These are phyloP conservation scores for Masnerella sp. DNA, from an alignment of 2,888 invertebrate genomes.

Conservation along the genomic window DNA sequence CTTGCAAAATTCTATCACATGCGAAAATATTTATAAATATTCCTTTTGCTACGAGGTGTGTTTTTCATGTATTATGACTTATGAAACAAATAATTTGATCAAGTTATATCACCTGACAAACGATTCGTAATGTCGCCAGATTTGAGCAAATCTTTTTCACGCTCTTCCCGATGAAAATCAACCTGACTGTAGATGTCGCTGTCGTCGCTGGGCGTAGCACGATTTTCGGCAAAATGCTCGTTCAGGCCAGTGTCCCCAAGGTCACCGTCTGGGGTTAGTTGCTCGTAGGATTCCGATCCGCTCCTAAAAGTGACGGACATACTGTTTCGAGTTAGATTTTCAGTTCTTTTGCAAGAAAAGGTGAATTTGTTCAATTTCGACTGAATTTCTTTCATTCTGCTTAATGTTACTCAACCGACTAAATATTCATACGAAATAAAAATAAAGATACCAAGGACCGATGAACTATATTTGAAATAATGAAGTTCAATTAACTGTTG, in stretches of 20 bases:
- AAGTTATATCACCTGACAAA: conserved; percentile 69
- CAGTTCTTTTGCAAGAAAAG: conserved; percentile 13
- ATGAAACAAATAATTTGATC: too few relatives aligned
- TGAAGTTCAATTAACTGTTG: too few relatives aligned
- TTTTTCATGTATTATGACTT: background rate
- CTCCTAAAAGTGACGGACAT: conserved; percentile 78
- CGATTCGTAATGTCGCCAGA: conserved; percentile 73
- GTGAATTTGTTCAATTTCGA: background rate
- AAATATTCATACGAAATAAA: too few relatives aligned
- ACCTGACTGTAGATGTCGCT: conserved; percentile 83
- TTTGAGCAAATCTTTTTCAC: conserved; percentile 72
- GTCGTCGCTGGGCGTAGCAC: conserved; percentile 82
- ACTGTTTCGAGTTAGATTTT: conserved; percentile 77
- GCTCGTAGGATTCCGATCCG: conserved; percentile 81
- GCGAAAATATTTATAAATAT: too few relatives aligned
- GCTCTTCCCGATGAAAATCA: conserved; percentile 82
- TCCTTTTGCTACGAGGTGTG: too few relatives aligned
- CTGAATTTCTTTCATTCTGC: too few relatives aligned
- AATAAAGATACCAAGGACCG: background rate
- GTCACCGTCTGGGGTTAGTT: conserved; percentile 79
- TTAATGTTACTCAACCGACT: too few relatives aligned
- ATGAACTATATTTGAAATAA: too few relatives aligned
- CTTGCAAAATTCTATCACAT: too few relatives aligned
- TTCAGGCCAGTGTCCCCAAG: conserved; percentile 74
- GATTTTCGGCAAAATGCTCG: conserved; percentile 74